Evolutionary conservation across 2,888 invertebrate species (phyloP).

Genomic region (Pollenia labialis): DNA sequence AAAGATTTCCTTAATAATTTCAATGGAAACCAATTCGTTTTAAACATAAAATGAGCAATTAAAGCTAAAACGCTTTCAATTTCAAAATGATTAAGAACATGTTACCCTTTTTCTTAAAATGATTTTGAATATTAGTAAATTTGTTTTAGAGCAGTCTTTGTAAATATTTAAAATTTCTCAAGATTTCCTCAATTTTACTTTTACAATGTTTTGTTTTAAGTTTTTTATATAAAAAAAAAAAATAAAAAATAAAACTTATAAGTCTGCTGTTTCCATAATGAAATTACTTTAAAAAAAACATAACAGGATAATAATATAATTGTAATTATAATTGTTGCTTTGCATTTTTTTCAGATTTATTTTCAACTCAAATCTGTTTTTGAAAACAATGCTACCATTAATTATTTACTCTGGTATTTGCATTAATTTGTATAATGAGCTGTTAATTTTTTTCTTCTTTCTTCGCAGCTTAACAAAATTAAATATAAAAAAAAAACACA

Average conservation of each 20-base stretch:
- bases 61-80: background rate
- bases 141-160: background rate
- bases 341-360: constrained; percentile 40
- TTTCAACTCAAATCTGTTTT: constrained; percentile 25
- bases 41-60: constrained; percentile 34
- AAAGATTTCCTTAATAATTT: constrained; percentile 25
- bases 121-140: background rate
- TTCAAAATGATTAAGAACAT: background rate
- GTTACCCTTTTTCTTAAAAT: background rate
- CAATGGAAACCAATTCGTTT: background rate
- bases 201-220: constrained; percentile 21
- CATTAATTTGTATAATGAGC: constrained; percentile 76
- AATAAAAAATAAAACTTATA: background rate
- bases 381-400: constrained; percentile 77
- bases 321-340: constrained; percentile 74
- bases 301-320: constrained; percentile 81
- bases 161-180: background rate
- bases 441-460: constrained; percentile 65
- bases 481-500: constrained; percentile 15
- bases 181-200: constrained; percentile 22
- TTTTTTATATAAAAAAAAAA: constrained; percentile 7
- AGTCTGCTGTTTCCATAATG: constrained; percentile 58
- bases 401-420: constrained; percentile 83
- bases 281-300: constrained; percentile 45
- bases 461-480: constrained; percentile 5